Conservation (phyloP, 2,797 vertebrate species). For the Carapus acus region DNA sequence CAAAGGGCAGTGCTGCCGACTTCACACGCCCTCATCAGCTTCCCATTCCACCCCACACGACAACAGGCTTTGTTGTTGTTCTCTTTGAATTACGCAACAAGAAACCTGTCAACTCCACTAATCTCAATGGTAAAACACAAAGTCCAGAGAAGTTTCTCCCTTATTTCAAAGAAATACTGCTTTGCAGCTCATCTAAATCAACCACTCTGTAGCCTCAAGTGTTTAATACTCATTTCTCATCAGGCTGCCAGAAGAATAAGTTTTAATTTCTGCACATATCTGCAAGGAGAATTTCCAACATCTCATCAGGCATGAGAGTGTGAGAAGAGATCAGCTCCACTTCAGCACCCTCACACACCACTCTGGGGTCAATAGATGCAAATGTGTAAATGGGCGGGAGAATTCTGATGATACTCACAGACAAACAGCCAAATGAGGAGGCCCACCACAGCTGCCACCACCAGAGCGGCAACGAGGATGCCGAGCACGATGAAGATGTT, state of each 20-base stretch:
- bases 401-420: slow-evolving; percentile 53
- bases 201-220: slow-evolving; percentile 31
- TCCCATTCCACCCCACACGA: slow-evolving; percentile 45
- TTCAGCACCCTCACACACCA: not conserved
- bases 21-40: slow-evolving; percentile 51
- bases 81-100: slow-evolving; percentile 52
- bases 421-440: slow-evolving; percentile 72
- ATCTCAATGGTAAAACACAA: slow-evolving; percentile 60
- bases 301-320: not conserved
- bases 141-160: slow-evolving; percentile 55
- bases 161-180: slow-evolving; percentile 46
- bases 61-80: slow-evolving; percentile 42
- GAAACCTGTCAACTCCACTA: slow-evolving; percentile 47
- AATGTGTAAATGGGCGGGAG: not conserved
- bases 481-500: slow-evolving; percentile 48
- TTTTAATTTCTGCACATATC: slow-evolving; percentile 17
- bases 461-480: slow-evolving; percentile 48
- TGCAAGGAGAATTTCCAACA: slow-evolving; percentile 1
- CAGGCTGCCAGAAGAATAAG: slow-evolving; percentile 21
- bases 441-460: slow-evolving; percentile 54
- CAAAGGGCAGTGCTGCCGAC: slow-evolving; percentile 42
- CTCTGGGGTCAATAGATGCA: not conserved
- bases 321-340: not conserved
- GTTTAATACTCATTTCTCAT: slow-evolving; percentile 32
- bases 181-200: slow-evolving; percentile 46